Base-by-base conservation (phyloP, 2,797 vertebrate species). In the Amazonetta brasiliensis region DNA sequence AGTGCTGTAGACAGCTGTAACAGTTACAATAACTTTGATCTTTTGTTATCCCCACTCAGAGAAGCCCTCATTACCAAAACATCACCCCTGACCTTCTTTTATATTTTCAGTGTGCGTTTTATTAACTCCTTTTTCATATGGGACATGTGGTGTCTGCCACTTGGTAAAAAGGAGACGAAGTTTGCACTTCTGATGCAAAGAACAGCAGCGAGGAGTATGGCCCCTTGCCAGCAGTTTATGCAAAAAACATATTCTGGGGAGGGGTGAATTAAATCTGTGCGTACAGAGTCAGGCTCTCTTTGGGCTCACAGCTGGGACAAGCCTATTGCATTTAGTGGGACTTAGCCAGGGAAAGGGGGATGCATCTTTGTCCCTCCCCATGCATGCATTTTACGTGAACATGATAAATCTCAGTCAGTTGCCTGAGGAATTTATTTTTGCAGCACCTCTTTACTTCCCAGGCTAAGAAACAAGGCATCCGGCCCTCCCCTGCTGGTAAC, bases 51-150 rank as follows among this genome's bases (percentile, higher is more conserved):
- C 75, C 41, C 68, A 67, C 96, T 96, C 89, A 86, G 92, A 97
- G 92, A 96, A 98, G 74, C 79, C 94, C 92, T 97, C 58, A 30
- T 94, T 97, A 95, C 90, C 85, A 95, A 96, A 95, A 87, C 78
- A 87, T 97, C 92, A 97, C 94, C 95, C 95, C 82, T 97, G 96
- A 97, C 96, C 96, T 95, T 94, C 87, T 95, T 95, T 98, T 95
- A 94, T 94, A 96, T 95, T 97, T 98, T 95, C 94, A 84, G 37
- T 3, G 17, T 97, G 95, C 8, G 14, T 97, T 98, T 98, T 97
- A 97, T 97, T 95, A 96, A 96, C 95, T 97, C 81, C 73, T 97
- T 98, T 98, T 95, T 95, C 97, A 93, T 95, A 88, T 80, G 94
- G 94, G 94, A 54, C 95, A 82, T 28, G 77, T 94, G 96, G 91